Base-by-base conservation (phyloP, 2,888 invertebrate genomes). In the Brachyptera risi region DNA sequence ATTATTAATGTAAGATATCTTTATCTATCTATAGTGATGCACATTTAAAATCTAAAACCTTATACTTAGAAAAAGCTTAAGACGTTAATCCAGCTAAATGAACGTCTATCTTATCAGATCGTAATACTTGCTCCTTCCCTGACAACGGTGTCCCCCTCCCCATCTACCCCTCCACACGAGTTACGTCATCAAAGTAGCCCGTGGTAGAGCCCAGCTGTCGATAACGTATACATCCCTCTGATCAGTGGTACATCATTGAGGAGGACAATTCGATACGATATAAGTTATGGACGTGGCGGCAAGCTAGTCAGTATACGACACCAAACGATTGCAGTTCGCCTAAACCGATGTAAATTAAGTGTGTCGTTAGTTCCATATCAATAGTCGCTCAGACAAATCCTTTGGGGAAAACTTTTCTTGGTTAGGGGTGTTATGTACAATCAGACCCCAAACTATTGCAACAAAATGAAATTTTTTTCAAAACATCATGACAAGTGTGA, bases 291-390 rank as follows among this genome's bases (percentile, higher is more conserved):
- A n/a, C n/a, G n/a, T n/a, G n/a, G n/a, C n/a, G n/a, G n/a, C n/a
- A n/a, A n/a, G n/a, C n/a, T n/a, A n/a, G n/a, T n/a, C n/a, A n/a
- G n/a, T n/a, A n/a, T n/a, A n/a, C n/a, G n/a, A n/a, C n/a, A n/a
- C 5, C 54, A 37, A 31, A n/a, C 35, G 54, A 17, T n/a, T n/a
- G 21, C 35, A 11, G 15, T 37, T 9, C 35, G 17, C 37, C 54
- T 31, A 26, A 35, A 37, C 50, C 40, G 49, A 59, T 59, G 59
- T 37, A 59, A 50, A 59, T 59, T 26, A 59, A 59, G 49, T 26
- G 40, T 50, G 59, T 59, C 59, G 59, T 59, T 59, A 59, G 37
- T 38, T 38, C 59, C 50, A 31, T 59, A 59, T 59, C 59, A 59
- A 50, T 59, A 59, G 38, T 35, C 59, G 26, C 50, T 59, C 59